Conservation (phyloP, 2,113 vertebrate species). For the Tychaedon coryphoeus region DNA sequence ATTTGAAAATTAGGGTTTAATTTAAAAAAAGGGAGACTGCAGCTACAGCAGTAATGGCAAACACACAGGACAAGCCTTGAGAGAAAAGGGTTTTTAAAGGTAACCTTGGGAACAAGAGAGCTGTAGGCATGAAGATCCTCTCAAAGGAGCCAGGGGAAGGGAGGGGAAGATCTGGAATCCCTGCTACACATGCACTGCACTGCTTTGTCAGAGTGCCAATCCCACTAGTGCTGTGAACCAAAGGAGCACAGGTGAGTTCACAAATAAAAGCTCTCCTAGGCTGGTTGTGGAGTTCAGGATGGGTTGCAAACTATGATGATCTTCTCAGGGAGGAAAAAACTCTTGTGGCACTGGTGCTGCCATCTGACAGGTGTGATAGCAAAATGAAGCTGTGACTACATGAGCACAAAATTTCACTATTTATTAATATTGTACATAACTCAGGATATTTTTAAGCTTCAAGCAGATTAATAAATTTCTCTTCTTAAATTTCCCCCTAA, state of each 20-base stretch:
- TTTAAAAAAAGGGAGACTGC: not conserved
- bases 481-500: not conserved
- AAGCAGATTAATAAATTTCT: not conserved
- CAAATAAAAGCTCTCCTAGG: not conserved
- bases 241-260: not conserved
- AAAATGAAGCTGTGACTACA: not conserved
- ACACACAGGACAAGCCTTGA: not conserved
- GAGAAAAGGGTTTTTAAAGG: not conserved
- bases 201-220: not conserved
- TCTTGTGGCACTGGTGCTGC: not conserved
- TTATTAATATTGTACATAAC: not conserved
- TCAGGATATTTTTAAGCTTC: not conserved
- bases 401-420: not conserved
- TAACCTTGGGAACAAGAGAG: not conserved
- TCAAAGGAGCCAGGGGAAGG: not conserved
- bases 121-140: not conserved
- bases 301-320: not conserved
- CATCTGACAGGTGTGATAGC: rapidly evolving
- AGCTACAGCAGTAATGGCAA: not conserved
- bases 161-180: not conserved
- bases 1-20: not conserved
- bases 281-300: not conserved
- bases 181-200: not conserved
- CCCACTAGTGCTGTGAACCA: not conserved
- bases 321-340: not conserved